Evolutionary conservation across 2,113 vertebrate genomes (phyloP), one percentile per base, ranked within the genome.

Genomic region (Ailurus styani): DNA sequence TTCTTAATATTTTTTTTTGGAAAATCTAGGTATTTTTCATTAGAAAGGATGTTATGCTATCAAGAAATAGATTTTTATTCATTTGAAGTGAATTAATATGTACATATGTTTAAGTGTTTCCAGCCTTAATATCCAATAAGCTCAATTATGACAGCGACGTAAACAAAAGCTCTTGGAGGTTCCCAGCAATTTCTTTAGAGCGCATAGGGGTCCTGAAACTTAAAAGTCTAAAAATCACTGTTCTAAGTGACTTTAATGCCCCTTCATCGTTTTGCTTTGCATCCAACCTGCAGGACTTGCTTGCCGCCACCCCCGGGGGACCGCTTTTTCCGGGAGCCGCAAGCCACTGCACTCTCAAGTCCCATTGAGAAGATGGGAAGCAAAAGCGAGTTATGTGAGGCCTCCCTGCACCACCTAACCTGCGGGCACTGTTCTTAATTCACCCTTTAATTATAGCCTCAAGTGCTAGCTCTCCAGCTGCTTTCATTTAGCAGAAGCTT

Each of bases 381-480:
- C 29, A 64, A 83, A 96, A 73, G 57, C 14, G 10, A 66, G 47
- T 3, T 27, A 47, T 52, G 18, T 2, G 7, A 77, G 37, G 37
- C 31, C 84, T 62, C 50, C 66, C 34, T 57, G 25, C 15, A 37
- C 66, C 62, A 62, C 55, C 75, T 20, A 55, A 25, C 34, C 52
- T 91, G 40, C 79, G 23, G 52, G 34, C 66, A 50, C 45, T 62
- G 78, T 75, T 95, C 83, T 87, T 83, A 94, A 95, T 83, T 90
- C n/a, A 9, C 64, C 89, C 57, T 94, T 86, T 95, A 94, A 97
- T 95, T 94, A 72, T 7, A 92, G 62, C 45, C 79, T 79, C 52
- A 90, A 83, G 55, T 87, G 91, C 68, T 5, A 70, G 68, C 34
- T 93, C 54, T 93, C 87, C 54, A 55, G 73, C 60, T 93, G 85